Base-by-base conservation (phyloP, 2,113 vertebrate species). In the Pomatostomus ruficeps region DNA sequence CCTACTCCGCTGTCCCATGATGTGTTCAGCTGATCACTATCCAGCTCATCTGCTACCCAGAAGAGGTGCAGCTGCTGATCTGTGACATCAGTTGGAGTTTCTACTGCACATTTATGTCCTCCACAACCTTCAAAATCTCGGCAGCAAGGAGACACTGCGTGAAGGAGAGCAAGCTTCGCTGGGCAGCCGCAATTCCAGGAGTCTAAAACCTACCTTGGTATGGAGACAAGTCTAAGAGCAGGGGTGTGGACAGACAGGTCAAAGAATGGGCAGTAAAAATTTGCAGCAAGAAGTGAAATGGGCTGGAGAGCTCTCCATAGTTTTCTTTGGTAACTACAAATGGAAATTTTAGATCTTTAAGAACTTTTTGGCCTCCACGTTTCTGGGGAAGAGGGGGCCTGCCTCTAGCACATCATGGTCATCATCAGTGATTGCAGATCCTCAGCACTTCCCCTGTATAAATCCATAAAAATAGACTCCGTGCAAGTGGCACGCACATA, bases 401-500 rank as follows among this genome's bases (percentile, higher is more conserved):
- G 14, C 25, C 23, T 58, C 46, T 28, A 40, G 43, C 38, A 55
- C 2, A 67, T 16, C 5, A 25, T 0, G 2, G 21, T 36, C 54
- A 68, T 24, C 45, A 57, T 11, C 38, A 54, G 61, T 26, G 55
- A 62, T 0, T 18, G 42, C 66, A 92, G 59, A 45, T 25, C 55
- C 42, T 62, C 21, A 33, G 79, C 23, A 78, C 18, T 40, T 71
- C 49, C 74, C 57, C 12, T 9, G 62, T 12, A 54, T 2, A n/a
- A 80, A 79, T 10, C 21, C 42, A 59, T 24, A 20, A 17, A 71
- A 63, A 92, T 1, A 24, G 29, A 23, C 57, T 28, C 24, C 2
- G 3, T 20, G 24, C 29, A 46, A 75, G 35, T 35, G 62, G 26
- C 42, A 88, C 0, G 0, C 25, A 54, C 8, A 11, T 23, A 72